A percentile compares a stretch with the other conserved stretches of the same genome.
These are phyloP conservation scores for Aegithalos caudatus DNA, from an alignment of 2,113 vertebrate genomes.

Conservation along the genomic window DNA sequence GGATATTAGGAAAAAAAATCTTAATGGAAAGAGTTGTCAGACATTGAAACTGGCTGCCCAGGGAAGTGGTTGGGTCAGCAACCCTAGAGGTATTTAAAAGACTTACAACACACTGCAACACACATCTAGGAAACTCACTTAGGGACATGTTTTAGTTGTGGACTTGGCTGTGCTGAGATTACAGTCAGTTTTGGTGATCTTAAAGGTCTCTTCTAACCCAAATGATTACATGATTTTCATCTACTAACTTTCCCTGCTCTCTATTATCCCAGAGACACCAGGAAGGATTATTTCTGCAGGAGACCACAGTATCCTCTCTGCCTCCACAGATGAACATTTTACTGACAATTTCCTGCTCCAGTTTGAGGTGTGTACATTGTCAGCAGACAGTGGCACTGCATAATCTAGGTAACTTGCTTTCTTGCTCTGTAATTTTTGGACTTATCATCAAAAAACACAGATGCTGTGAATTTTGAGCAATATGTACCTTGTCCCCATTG, in stretches of 20 bases:
- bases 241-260: neutral
- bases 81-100: neutral
- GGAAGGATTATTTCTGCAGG: neutral
- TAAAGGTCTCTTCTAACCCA: neutral
- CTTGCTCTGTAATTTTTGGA: neutral
- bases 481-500: neutral
- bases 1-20: neutral
- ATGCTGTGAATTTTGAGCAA: neutral
- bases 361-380: neutral
- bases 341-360: neutral
- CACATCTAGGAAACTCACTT: neutral
- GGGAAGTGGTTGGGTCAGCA: neutral
- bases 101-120: neutral
- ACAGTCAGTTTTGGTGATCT: accelerated
- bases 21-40: neutral
- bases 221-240: neutral
- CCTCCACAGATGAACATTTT: neutral
- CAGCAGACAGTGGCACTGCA: neutral
- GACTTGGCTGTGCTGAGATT: neutral
- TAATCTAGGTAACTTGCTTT: neutral
- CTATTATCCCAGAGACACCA: neutral
- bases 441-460: neutral
- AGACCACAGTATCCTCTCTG: neutral
- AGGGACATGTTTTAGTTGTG: neutral
- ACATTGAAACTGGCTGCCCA: neutral